Evolutionary conservation across 2,888 invertebrate genomes (phyloP).

Genomic region (Drosophila vallismaia): DNA sequence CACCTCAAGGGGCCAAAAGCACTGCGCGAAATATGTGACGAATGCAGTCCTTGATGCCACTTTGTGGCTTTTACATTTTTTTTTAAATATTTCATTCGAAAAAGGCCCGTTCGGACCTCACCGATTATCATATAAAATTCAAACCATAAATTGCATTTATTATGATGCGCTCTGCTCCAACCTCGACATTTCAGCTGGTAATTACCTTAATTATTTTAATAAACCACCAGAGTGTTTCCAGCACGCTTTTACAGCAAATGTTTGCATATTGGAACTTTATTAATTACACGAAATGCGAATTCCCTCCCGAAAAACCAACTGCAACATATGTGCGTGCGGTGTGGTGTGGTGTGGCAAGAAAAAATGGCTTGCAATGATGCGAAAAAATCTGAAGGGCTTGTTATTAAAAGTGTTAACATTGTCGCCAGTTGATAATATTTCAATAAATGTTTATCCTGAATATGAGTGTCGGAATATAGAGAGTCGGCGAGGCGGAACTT

Average conservation of each 20-base stretch:
- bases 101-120: slow-evolving; percentile 2
- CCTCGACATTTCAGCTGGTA: slow-evolving; percentile 48
- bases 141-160: slow-evolving; percentile 65
- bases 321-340: slow-evolving; percentile 53
- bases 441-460: slow-evolving; percentile 60
- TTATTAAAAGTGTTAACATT: slow-evolving; percentile 72
- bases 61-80: slow-evolving; percentile 22
- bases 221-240: slow-evolving; percentile 60
- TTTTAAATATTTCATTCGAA: slow-evolving; percentile 27
- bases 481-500: slow-evolving; percentile 13
- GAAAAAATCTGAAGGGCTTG: slow-evolving; percentile 57
- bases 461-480: slow-evolving; percentile 5
- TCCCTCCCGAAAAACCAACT: slow-evolving; percentile 33
- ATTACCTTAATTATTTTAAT: slow-evolving; percentile 80
- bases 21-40: slow-evolving; percentile 10
- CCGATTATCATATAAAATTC: slow-evolving; percentile 43
- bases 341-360: slow-evolving; percentile 1
- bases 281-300: slow-evolving; percentile 59
- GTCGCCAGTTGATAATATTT: slow-evolving; percentile 72
- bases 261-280: slow-evolving; percentile 70
- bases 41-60: not conserved
- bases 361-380: not conserved
- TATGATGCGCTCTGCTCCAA: slow-evolving; percentile 37
- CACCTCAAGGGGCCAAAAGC: slow-evolving; percentile 49
- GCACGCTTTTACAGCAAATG: slow-evolving; percentile 49